Percentiles rank a stretch among this genome's conserved stretches.
phyloP scores from a whole-genome alignment of 2,888 invertebrate species.

The Sisyra nigra region DNA sequence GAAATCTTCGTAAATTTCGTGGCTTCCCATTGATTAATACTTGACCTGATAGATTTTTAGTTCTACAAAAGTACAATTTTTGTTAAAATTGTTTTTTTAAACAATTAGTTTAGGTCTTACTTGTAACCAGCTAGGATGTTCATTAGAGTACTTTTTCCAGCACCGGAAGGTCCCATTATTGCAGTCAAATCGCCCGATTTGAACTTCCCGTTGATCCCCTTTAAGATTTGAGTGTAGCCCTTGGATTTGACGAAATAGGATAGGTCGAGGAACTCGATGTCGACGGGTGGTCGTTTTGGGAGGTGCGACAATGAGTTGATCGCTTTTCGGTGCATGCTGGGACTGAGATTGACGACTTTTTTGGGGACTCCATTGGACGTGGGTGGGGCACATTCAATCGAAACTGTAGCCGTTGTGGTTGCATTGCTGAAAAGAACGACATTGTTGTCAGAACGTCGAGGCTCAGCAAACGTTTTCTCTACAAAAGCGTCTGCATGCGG shows the following conservation, averaged over 20 bases:
- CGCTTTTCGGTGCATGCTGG: conserved; percentile 50
- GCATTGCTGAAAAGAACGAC: too few species aligned
- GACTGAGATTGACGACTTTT: conserved; percentile 46
- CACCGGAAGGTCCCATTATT: conserved; percentile 89
- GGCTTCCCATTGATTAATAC: conserved; percentile 80
- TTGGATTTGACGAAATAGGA: conserved; percentile 71
- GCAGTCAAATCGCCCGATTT: conserved; percentile 83
- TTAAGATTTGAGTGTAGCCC: conserved; percentile 74
- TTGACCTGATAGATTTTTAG: conserved; percentile 68
- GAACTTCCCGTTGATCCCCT: conserved; percentile 78
- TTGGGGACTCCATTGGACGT: conserved; percentile 28
- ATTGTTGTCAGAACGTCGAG: too few species aligned
- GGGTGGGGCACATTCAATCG: conserved; percentile 18
- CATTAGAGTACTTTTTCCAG: conserved; percentile 67
- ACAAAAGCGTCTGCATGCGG: too few species aligned
- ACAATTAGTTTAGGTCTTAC: conserved; percentile 36
- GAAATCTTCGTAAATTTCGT: conserved; percentile 70
- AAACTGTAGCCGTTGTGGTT: too few species aligned
- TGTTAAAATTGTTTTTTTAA: neutral
- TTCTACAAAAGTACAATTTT: conserved; percentile 34
- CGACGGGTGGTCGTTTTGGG: conserved; percentile 74
- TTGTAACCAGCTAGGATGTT: conserved; percentile 81
- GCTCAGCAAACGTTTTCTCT: too few species aligned
- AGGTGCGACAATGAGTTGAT: conserved; percentile 50
- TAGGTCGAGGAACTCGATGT: conserved; percentile 76